Conservation (phyloP, 2,113 vertebrate genomes). For the Gambusia affinis region DNA sequence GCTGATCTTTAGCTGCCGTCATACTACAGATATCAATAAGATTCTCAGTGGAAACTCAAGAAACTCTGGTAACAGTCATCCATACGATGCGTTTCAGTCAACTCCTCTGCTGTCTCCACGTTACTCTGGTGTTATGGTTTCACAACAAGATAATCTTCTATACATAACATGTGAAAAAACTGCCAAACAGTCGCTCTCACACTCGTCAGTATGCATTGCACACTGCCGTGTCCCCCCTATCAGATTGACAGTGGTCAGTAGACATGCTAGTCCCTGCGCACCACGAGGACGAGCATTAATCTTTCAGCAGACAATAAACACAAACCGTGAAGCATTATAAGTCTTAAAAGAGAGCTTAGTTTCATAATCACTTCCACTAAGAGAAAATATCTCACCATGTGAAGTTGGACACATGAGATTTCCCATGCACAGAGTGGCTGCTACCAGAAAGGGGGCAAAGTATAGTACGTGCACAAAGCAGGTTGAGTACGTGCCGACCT, state of each 20-base stretch:
- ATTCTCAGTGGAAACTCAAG: constrained; percentile 39
- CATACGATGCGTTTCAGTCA: constrained; percentile 34
- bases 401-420: constrained; percentile 43
- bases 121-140: constrained; percentile 34
- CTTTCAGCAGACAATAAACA: constrained; percentile 17
- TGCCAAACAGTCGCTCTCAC: constrained; percentile 18
- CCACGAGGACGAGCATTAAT: constrained; percentile 37
- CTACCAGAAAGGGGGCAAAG: constrained; percentile 49
- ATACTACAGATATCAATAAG: background rate
- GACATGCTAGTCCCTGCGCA: constrained; percentile 38
- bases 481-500: constrained; percentile 74
- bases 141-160: constrained; percentile 41
- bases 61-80: constrained; percentile 36
- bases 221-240: constrained; percentile 34
- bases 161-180: constrained; percentile 3
- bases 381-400: constrained; percentile 26
- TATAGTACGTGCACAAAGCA: constrained; percentile 57
- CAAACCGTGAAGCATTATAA: constrained; percentile 18
- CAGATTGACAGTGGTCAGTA: constrained; percentile 31
- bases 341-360: constrained; percentile 17
- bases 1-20: constrained; percentile 5
- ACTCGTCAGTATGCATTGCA: constrained; percentile 49
- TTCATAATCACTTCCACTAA: constrained; percentile 19
- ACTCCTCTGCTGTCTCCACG: background rate
- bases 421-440: constrained; percentile 48